Percentiles rank a stretch among this genome's conserved stretches.
Conservation (phyloP, 2,113 vertebrate genomes). For the Vimba vimba region DNA sequence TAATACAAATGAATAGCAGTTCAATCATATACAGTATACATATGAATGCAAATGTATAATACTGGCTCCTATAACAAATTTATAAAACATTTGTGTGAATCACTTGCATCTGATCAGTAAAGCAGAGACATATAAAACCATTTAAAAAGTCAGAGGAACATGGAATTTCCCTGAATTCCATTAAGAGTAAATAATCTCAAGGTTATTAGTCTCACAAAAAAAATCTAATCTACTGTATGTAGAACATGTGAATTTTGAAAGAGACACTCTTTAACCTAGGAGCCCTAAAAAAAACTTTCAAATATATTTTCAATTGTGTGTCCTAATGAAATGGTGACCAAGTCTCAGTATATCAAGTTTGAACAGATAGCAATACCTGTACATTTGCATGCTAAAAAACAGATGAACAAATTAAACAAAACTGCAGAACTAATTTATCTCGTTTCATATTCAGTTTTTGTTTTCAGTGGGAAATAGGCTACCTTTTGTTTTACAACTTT, state of each 20-base stretch:
- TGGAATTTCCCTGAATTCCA: background rate
- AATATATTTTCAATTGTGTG: too few species aligned
- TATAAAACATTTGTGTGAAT: background rate
- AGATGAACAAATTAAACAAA: background rate
- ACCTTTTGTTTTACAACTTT: background rate
- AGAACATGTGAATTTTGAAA: too few species aligned
- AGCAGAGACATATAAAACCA: background rate
- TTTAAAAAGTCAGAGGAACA: background rate
- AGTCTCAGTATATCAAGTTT: too few species aligned
- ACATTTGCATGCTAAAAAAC: background rate
- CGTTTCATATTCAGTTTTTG: background rate
- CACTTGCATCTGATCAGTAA: background rate
- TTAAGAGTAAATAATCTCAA: background rate
- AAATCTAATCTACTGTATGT: too few species aligned
- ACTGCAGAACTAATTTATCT: background rate
- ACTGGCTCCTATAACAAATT: background rate
- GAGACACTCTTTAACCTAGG: too few species aligned
- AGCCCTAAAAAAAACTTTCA: too few species aligned
- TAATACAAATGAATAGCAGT: background rate
- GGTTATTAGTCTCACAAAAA: too few species aligned
- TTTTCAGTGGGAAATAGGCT: background rate
- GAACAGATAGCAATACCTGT: background rate
- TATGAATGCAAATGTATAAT: background rate
- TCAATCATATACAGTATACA: background rate
- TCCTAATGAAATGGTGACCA: too few species aligned